phyloP scores from a whole-genome alignment of 2,797 vertebrate species.

The Cygnus olor region DNA sequence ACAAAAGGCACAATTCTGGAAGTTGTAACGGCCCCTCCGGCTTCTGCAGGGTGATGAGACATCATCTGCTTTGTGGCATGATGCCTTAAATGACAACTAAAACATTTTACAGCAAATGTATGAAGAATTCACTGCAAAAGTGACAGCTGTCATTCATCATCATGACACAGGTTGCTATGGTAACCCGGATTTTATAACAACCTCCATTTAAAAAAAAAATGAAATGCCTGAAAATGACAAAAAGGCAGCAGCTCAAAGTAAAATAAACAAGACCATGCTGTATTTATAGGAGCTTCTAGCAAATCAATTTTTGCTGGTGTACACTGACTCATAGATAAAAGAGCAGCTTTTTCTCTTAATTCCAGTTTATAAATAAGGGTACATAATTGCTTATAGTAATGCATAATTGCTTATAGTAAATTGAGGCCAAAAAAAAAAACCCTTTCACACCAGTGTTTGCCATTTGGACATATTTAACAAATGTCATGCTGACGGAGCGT shows the following conservation, averaged over 20 bases:
- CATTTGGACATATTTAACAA: background rate
- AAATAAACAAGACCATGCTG: background rate
- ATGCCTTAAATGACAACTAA: background rate
- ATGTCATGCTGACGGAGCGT: background rate
- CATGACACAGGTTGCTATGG: background rate
- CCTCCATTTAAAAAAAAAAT: background rate
- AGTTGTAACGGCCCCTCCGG: background rate
- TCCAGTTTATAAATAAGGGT: background rate
- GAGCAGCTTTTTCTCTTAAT: background rate
- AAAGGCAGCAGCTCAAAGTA: background rate
- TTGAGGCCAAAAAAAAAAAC: background rate
- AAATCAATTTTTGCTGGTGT: background rate
- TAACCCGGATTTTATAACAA: background rate
- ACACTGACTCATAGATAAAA: background rate
- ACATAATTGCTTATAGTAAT: background rate
- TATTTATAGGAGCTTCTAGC: background rate
- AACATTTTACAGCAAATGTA: background rate
- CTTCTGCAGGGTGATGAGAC: background rate
- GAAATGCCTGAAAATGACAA: background rate
- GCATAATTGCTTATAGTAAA: background rate
- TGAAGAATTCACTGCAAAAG: background rate
- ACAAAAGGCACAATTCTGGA: constrained; percentile 3
- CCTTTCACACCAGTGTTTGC: background rate
- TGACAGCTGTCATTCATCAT: background rate
- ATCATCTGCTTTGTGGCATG: background rate